Conservation (phyloP, 2,113 vertebrate species). For the Myodes glareolus region DNA sequence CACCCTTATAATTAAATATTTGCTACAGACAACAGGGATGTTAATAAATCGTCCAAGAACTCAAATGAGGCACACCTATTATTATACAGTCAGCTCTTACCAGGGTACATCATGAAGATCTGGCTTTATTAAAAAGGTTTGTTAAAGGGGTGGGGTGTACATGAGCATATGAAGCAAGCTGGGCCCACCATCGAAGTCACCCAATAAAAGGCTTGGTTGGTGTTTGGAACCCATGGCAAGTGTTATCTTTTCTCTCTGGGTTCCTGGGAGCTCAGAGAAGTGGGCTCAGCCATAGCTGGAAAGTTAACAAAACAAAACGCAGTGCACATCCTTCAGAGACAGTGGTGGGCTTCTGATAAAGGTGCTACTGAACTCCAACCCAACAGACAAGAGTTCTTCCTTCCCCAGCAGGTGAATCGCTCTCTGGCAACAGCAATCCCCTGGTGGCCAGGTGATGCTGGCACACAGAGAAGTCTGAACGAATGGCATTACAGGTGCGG, state of each 20-base stretch:
- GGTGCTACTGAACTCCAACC: not conserved
- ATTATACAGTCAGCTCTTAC: not conserved
- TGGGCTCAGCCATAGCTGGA: not conserved
- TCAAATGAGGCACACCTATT: not conserved
- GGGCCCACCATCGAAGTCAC: accelerated
- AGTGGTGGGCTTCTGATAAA: not conserved
- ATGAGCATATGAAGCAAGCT: accelerated
- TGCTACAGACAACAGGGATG: not conserved
- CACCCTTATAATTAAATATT: not conserved
- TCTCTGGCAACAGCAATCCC: not conserved
- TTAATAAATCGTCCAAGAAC: conserved; percentile 24
- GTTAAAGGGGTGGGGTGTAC: accelerated
- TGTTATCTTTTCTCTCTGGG: not conserved
- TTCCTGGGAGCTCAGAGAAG: not conserved
- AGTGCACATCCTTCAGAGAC: not conserved
- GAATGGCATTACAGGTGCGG: not conserved
- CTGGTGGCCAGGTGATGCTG: not conserved
- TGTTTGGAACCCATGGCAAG: not conserved
- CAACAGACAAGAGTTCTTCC: not conserved
- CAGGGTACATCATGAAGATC: accelerated
- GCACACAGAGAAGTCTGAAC: not conserved
- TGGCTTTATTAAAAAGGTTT: not conserved
- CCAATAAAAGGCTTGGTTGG: not conserved
- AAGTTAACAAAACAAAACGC: not conserved
- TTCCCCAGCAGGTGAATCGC: not conserved